These are phyloP conservation scores for Monodelphis domestica DNA, from an alignment of 2,797 vertebrate species.

Conservation along the genomic window DNA sequence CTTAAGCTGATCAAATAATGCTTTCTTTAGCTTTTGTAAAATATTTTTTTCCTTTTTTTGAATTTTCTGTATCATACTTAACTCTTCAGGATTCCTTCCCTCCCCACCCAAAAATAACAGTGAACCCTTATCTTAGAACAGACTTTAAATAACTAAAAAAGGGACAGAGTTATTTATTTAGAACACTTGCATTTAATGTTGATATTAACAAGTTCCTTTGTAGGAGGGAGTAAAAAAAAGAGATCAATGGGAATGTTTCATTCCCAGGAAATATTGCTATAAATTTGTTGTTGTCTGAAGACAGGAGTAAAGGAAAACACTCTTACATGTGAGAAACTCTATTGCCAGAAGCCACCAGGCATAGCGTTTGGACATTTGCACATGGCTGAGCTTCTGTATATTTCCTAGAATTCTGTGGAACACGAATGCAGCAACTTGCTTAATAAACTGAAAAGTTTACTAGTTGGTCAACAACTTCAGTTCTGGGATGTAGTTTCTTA, in stretches of 20 bases:
- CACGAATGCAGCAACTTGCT: conserved; percentile 13
- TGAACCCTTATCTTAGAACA: background rate
- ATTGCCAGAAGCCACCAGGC: conserved; percentile 43
- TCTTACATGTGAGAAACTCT: conserved; percentile 38
- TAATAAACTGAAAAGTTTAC: background rate
- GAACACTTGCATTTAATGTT: conserved; percentile 12
- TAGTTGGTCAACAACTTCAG: conserved; percentile 44
- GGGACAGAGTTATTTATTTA: background rate
- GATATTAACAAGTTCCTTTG: conserved; percentile 34
- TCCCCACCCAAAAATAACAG: background rate
- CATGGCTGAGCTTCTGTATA: conserved; percentile 30
- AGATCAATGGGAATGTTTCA: conserved; percentile 56
- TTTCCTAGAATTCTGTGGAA: conserved; percentile 60
- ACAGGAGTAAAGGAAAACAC: conserved; percentile 47
- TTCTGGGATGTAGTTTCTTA: background rate
- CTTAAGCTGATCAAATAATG: conserved; percentile 19
- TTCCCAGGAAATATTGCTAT: conserved; percentile 72
- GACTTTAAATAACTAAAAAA: background rate
- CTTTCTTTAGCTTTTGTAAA: background rate
- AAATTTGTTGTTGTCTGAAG: conserved; percentile 47
- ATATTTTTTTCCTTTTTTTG: conserved; percentile 14
- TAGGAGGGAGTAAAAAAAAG: background rate
- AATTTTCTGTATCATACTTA: background rate
- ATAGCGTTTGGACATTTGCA: conserved; percentile 10
- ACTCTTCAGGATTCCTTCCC: conserved; percentile 9